Conservation (phyloP, 2,888 invertebrate species). For the Himalopsyche japonica region DNA sequence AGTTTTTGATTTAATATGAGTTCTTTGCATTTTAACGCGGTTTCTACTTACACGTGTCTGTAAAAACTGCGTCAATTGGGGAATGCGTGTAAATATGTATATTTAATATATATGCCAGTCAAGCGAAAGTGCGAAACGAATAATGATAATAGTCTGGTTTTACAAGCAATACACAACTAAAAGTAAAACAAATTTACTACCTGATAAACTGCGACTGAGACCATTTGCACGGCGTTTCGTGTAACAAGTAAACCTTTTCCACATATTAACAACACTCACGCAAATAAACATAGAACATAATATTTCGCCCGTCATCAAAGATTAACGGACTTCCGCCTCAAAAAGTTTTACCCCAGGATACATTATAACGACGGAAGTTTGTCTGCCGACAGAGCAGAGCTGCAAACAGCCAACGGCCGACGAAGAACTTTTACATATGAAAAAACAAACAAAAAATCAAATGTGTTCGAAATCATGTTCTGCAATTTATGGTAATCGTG, state of each 20-base stretch:
- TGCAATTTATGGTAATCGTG: neutral
- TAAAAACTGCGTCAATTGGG: too few species aligned
- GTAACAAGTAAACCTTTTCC: neutral
- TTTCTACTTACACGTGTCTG: too few species aligned
- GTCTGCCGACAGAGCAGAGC: neutral
- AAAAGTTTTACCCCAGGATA: neutral
- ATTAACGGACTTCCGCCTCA: conserved; percentile 4
- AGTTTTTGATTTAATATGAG: too few species aligned
- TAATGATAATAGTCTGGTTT: too few species aligned
- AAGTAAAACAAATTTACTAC: neutral
- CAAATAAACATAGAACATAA: neutral
- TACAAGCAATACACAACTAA: too few species aligned
- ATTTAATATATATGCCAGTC: too few species aligned
- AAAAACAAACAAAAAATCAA: neutral
- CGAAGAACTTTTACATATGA: neutral
- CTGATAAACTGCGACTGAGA: neutral
- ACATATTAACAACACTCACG: neutral
- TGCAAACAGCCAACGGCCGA: neutral
- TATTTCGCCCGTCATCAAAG: neutral
- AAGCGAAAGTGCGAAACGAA: too few species aligned
- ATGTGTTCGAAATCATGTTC: neutral
- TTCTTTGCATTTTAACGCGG: too few species aligned
- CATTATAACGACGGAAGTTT: neutral
- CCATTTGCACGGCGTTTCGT: neutral
- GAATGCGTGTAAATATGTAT: too few species aligned